phyloP scores from a whole-genome alignment of 2,888 invertebrate species.

The Diachrysia chrysitis region DNA sequence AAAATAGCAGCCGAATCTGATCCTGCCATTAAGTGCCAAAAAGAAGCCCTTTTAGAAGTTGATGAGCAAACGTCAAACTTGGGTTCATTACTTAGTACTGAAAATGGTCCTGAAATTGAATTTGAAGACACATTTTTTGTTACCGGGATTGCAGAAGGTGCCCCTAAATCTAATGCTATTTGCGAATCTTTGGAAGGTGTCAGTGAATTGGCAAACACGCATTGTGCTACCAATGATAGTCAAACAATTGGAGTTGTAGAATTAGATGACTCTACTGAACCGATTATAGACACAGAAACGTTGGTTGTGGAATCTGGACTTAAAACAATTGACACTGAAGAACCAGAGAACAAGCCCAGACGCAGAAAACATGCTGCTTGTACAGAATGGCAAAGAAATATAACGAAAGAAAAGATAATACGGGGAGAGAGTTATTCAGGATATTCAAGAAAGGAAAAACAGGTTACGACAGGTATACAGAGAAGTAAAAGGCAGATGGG shows the following conservation, averaged over 20 bases:
- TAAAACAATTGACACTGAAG: conserved; percentile 16
- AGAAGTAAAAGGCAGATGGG: conserved; percentile 28
- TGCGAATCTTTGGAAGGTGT: conserved; percentile 24
- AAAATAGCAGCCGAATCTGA: conserved; percentile 21
- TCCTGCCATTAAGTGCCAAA: conserved; percentile 15
- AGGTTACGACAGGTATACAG: conserved; percentile 24
- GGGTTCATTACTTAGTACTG: conserved; percentile 14
- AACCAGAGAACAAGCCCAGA: conserved; percentile 17
- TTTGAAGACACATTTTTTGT: conserved; percentile 21
- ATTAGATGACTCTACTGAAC: conserved; percentile 21
- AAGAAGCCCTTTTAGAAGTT: conserved; percentile 19
- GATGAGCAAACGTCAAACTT: conserved; percentile 20
- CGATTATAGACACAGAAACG: conserved; percentile 20
- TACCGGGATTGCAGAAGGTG: conserved; percentile 20
- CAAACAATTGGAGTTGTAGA: conserved; percentile 23
- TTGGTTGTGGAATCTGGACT: conserved; percentile 19
- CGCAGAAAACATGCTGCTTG: conserved; percentile 21
- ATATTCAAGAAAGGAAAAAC: conserved; percentile 21
- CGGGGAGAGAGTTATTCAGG: conserved; percentile 23
- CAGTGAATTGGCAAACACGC: conserved; percentile 20
- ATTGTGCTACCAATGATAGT: conserved; percentile 21
- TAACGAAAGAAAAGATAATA: conserved; percentile 24
- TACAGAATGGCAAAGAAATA: conserved; percentile 24
- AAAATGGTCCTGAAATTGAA: conserved; percentile 15
- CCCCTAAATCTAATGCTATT: conserved; percentile 18